These are phyloP conservation scores for Porphyrio hochstetteri DNA, from an alignment of 2,113 vertebrate species.

Conservation along the genomic window DNA sequence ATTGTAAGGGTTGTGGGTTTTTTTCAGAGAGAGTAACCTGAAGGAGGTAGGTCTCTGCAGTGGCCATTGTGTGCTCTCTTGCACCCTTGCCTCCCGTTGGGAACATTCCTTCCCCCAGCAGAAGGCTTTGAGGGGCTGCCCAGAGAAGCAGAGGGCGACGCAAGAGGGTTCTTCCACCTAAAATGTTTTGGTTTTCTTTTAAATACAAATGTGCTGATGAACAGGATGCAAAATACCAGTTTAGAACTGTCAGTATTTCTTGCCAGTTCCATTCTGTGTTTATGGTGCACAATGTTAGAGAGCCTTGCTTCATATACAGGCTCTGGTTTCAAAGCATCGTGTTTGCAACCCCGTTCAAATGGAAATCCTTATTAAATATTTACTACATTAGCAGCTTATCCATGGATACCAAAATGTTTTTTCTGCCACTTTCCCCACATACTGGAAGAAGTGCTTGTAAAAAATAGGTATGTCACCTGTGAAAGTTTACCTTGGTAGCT, in stretches of 20 bases:
- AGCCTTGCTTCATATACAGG: not conserved
- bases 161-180: not conserved
- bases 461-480: not conserved
- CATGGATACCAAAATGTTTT: not conserved
- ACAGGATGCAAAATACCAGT: not conserved
- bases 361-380: conserved; percentile 45
- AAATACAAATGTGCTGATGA: not conserved
- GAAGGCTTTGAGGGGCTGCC: not conserved
- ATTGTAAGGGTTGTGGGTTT: not conserved
- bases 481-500: not conserved
- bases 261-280: not conserved
- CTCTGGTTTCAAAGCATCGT: not conserved
- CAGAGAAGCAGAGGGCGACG: not conserved
- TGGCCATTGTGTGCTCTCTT: not conserved
- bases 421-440: not conserved
- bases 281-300: not conserved
- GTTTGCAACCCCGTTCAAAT: conserved; percentile 6
- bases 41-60: not conserved
- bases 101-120: not conserved
- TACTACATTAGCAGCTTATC: not conserved
- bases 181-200: not conserved
- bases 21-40: not conserved
- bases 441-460: not conserved
- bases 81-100: not conserved
- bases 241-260: not conserved